These are phyloP conservation scores for Passer montanus DNA, from an alignment of 2,113 vertebrate species.

Conservation along the genomic window DNA sequence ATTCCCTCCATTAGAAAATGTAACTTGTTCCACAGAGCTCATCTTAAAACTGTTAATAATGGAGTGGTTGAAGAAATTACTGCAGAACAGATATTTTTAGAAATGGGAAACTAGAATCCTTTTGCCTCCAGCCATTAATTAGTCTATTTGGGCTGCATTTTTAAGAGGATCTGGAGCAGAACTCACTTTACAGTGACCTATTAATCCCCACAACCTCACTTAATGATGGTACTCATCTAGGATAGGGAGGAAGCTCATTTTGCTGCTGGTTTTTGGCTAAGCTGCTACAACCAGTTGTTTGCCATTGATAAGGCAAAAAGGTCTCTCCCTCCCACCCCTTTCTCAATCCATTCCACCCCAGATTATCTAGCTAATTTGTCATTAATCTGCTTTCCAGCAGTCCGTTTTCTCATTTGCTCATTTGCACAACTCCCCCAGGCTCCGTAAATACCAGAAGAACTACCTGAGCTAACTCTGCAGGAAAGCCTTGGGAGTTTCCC, in stretches of 20 bases:
- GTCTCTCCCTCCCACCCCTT: neutral
- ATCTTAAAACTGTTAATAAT: neutral
- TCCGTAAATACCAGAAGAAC: neutral
- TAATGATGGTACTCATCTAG: neutral
- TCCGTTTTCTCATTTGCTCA: neutral
- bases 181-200: neutral
- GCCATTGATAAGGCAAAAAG: neutral
- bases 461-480: neutral
- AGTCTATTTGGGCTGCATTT: slow-evolving; percentile 17
- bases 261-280: neutral
- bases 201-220: slow-evolving; percentile 4
- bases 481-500: neutral
- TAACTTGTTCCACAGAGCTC: neutral
- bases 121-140: slow-evolving; percentile 30
- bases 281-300: neutral
- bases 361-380: neutral
- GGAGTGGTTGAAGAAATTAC: neutral
- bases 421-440: neutral
- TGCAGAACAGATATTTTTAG: slow-evolving; percentile 37
- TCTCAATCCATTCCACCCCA: neutral
- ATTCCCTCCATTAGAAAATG: neutral
- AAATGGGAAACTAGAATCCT: neutral
- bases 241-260: neutral
- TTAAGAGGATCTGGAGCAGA: slow-evolving; percentile 11
- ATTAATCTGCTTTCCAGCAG: neutral